phyloP scores from a whole-genome alignment of 2,113 vertebrate species.

The Bettongia penicillata region DNA sequence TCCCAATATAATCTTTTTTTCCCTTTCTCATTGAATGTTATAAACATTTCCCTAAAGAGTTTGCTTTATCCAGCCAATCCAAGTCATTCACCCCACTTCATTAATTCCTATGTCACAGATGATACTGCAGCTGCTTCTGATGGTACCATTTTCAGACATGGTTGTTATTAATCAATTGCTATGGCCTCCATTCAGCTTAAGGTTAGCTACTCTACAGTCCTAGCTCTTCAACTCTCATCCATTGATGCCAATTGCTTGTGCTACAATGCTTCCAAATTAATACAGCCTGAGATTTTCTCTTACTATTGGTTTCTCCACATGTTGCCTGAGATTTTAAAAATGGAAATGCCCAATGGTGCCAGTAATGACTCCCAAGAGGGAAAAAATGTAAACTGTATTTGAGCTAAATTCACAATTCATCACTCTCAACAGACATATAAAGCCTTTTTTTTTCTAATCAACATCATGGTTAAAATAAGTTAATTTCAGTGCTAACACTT shows the following conservation, averaged over 20 bases:
- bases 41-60: background rate
- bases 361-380: background rate
- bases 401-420: background rate
- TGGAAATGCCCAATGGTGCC: background rate
- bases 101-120: background rate
- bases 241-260: background rate
- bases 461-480: constrained; percentile 51
- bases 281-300: background rate
- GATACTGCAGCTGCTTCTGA: background rate
- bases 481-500: constrained; percentile 67
- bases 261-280: background rate
- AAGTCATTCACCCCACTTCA: background rate
- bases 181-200: background rate
- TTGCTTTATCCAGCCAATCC: background rate
- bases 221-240: background rate
- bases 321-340: background rate
- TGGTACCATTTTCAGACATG: background rate
- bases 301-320: background rate
- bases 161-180: background rate
- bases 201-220: background rate
- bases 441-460: background rate
- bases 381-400: background rate
- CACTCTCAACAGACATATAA: background rate
- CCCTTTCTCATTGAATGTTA: background rate
- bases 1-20: background rate